Conservation (phyloP, 2,797 vertebrate genomes). For the Podarcis siculus region DNA sequence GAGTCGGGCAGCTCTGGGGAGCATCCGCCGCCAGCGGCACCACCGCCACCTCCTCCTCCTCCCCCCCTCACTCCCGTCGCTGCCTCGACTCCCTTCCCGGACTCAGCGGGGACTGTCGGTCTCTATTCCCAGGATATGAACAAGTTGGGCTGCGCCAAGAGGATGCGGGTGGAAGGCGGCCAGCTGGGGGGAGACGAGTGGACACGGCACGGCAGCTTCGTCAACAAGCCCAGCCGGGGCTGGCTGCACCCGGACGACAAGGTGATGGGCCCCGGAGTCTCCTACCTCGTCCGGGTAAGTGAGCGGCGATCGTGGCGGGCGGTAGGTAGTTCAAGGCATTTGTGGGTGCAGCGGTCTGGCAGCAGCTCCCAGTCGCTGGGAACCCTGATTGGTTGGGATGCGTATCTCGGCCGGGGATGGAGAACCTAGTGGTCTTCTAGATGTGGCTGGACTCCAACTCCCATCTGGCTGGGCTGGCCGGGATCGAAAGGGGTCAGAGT, state of each 20-base stretch:
- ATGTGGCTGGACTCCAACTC: neutral
- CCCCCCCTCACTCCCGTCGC: fast-evolving
- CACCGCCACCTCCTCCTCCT: neutral
- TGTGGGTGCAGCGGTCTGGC: neutral
- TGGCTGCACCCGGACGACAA: conserved; percentile 96
- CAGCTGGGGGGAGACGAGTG: conserved; percentile 98
- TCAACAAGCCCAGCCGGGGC: conserved; percentile 95
- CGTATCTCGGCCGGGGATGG: neutral
- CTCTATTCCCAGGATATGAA: conserved; percentile 97
- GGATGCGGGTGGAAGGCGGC: conserved; percentile 96
- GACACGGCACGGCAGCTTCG: conserved; percentile 97
- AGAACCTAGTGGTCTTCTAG: neutral
- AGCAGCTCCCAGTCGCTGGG: no score
- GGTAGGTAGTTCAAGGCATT: neutral
- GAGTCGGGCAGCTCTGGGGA: conserved; percentile 32
- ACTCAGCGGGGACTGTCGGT: conserved; percentile 76
- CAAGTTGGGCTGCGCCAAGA: conserved; percentile 94
- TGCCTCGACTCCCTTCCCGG: neutral
- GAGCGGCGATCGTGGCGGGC: neutral
- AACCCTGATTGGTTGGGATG: neutral
- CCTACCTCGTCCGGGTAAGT: conserved; percentile 94
- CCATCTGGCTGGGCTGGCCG: no score
- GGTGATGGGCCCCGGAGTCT: conserved; percentile 94
- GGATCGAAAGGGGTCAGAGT: no score
- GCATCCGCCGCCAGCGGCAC: neutral